Conservation (phyloP, 2,113 vertebrate genomes). For the Aplodontia rufa region DNA sequence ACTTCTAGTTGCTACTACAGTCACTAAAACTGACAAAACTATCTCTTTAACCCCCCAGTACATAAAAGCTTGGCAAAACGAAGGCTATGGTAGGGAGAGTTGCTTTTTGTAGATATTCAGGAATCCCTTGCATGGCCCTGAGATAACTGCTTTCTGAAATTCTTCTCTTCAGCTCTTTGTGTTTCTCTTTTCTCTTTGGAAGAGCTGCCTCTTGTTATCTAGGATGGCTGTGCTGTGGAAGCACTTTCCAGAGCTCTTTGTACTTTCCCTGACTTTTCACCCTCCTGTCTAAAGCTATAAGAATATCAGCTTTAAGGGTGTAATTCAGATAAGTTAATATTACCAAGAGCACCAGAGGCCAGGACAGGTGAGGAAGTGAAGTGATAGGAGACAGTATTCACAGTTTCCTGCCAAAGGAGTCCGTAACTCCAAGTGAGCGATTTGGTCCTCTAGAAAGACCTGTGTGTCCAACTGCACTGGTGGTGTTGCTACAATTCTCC, state of each 20-base stretch:
- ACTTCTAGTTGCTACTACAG: not conserved
- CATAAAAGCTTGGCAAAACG: not conserved
- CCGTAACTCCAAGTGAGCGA: not conserved
- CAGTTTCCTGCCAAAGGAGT: not conserved
- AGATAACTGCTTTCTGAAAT: not conserved
- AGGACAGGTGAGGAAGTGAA: not conserved
- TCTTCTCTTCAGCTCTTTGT: not conserved
- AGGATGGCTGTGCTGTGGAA: not conserved
- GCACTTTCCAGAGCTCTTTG: not conserved
- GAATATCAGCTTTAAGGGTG: not conserved
- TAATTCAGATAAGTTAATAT: not conserved
- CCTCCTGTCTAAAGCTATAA: not conserved
- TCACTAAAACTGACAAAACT: not conserved
- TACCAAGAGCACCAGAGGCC: not conserved
- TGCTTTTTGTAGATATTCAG: not conserved
- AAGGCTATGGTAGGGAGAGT: accelerated
- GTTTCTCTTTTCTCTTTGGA: not conserved
- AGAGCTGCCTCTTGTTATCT: not conserved
- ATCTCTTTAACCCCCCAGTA: not conserved
- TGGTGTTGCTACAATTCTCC: not conserved
- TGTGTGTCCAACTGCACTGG: accelerated
- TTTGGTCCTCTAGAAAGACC: not conserved
- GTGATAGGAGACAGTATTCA: not conserved
- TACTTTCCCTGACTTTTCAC: not conserved
- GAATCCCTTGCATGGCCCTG: not conserved